These are phyloP conservation scores for Pelodytes ibericus DNA, from an alignment of 2,797 vertebrate genomes.

Conservation along the genomic window DNA sequence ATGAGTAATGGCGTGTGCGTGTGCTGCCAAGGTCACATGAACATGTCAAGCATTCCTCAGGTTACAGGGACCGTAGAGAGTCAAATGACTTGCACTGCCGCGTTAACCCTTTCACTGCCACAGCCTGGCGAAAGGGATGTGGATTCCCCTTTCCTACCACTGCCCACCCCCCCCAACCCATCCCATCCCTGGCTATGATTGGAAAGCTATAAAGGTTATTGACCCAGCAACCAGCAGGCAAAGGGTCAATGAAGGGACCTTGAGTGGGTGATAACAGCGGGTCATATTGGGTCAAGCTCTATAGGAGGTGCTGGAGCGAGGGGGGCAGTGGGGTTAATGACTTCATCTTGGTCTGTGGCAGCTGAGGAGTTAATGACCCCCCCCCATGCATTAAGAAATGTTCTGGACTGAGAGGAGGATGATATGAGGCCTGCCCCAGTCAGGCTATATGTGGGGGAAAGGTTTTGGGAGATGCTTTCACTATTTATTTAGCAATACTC, in stretches of 20 bases:
- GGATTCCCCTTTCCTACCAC: too few relatives aligned
- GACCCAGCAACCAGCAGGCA: neutral
- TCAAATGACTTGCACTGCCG: neutral
- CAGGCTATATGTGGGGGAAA: too few relatives aligned
- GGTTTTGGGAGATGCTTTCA: too few relatives aligned
- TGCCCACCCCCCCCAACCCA: too few relatives aligned
- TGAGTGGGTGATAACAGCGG: too few relatives aligned
- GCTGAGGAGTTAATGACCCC: neutral
- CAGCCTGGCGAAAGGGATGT: neutral
- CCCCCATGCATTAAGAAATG: too few relatives aligned
- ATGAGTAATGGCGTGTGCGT: neutral
- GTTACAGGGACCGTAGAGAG: constrained; percentile 10
- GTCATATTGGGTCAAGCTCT: neutral
- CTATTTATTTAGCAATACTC: too few relatives aligned
- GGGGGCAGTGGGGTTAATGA: neutral
- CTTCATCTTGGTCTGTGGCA: neutral
- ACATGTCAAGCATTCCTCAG: constrained; percentile 26
- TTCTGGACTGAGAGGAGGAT: too few relatives aligned
- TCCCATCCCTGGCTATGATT: too few relatives aligned
- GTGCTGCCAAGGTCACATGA: constrained; percentile 21
- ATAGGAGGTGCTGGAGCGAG: neutral
- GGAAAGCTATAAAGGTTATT: neutral
- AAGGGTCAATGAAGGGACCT: neutral
- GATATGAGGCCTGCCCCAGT: too few relatives aligned
- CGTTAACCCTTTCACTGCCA: neutral